Percentiles rank a stretch among this genome's conserved stretches.
These are phyloP conservation scores for Ophioninae sp. DNA, from an alignment of 2,888 invertebrate genomes.

Conservation along the genomic window DNA sequence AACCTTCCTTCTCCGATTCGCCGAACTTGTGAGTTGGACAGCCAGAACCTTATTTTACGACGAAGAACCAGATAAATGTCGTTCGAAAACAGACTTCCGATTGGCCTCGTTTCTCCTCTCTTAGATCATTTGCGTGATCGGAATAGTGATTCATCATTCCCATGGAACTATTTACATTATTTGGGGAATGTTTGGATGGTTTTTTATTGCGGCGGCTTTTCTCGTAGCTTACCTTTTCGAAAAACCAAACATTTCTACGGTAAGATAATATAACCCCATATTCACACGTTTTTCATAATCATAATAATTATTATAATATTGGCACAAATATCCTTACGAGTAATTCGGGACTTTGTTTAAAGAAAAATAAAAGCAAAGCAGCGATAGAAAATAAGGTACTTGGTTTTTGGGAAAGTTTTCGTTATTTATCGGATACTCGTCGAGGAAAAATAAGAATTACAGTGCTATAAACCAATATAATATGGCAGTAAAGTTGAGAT, in stretches of 20 bases:
- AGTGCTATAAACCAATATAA: not conserved
- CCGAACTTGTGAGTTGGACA: constrained; percentile 56
- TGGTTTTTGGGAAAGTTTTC: not conserved
- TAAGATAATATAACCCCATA: constrained; percentile 23
- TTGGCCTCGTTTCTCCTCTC: not conserved
- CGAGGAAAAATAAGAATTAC: not conserved
- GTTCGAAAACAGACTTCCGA: not conserved
- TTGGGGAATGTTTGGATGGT: constrained; percentile 65
- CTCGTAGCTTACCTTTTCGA: constrained; percentile 64
- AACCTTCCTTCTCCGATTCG: constrained; percentile 56
- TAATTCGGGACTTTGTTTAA: not conserved
- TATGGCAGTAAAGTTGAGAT: too few species aligned
- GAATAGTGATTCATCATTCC: constrained; percentile 38
- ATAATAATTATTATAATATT: not conserved
- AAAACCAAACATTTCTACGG: constrained; percentile 63
- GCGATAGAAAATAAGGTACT: not conserved
- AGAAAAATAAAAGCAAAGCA: not conserved
- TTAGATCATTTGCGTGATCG: constrained; percentile 57
- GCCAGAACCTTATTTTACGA: not conserved
- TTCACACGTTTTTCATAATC: not conserved
- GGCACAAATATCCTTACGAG: not conserved
- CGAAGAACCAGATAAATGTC: not conserved
- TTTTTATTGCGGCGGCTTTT: constrained; percentile 58
- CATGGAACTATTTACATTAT: constrained; percentile 25
- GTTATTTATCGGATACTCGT: not conserved